phyloP scores from a whole-genome alignment of 2,797 vertebrate genomes.

The Eulemur rubriventer region DNA sequence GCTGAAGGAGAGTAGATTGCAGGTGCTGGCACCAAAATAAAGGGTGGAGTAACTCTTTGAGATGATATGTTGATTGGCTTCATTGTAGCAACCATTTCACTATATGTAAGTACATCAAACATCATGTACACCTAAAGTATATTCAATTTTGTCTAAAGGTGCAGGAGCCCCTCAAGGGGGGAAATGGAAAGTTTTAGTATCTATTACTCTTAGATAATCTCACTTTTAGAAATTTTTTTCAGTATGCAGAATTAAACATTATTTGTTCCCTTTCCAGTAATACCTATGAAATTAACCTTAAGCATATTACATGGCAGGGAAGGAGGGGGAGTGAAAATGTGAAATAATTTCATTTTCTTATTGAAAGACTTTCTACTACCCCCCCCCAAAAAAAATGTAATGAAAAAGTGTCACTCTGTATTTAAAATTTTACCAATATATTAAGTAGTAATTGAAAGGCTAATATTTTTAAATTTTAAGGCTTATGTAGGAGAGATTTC shows the following conservation, averaged over 20 bases:
- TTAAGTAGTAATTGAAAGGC: constrained; percentile 26
- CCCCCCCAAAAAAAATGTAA: not conserved
- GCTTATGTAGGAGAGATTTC: not conserved
- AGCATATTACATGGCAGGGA: not conserved
- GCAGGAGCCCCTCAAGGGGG: not conserved
- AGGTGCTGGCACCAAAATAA: not conserved
- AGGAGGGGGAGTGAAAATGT: not conserved
- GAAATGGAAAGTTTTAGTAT: not conserved
- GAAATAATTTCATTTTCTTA: constrained; percentile 38
- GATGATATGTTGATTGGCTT: not conserved
- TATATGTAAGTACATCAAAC: not conserved
- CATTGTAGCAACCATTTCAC: not conserved
- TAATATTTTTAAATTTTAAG: not conserved
- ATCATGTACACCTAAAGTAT: not conserved
- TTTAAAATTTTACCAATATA: constrained; percentile 24
- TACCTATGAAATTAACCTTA: constrained; percentile 16
- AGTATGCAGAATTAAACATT: constrained; percentile 30
- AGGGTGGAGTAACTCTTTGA: not conserved
- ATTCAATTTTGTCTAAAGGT: not conserved
- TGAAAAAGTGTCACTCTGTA: not conserved
- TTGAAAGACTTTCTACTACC: not conserved
- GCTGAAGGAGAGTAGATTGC: not conserved
- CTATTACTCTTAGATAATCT: not conserved
- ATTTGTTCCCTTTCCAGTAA: constrained; percentile 24
- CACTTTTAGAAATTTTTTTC: not conserved